Base-by-base conservation (phyloP, 2,888 invertebrate species). In the Xylota segnis region DNA sequence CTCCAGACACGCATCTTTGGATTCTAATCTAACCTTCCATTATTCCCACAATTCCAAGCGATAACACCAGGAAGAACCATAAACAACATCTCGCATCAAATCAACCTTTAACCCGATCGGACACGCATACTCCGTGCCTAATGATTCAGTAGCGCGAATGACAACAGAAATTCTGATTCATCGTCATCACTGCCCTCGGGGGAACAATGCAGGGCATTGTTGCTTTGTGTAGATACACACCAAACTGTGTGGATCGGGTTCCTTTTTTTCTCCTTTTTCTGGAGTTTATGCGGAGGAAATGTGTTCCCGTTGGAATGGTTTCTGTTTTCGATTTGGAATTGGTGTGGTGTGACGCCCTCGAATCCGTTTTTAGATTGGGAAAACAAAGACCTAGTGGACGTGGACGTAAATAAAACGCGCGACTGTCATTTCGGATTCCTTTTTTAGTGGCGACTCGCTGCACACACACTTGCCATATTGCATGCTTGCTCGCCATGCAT, bases 101-200 rank as follows among this genome's bases (percentile, higher is more conserved):
- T 78, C 74, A 83, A 83, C 78, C 76, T 66, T 47, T 81, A 66
- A 76, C 71, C 76, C 71, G 29, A 81, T 45, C 83, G 56, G 63
- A 83, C 68, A 77, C 79, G 74, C 54, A 61, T 70, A 23, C 34
- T 32, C 37, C 23, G 45, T 23, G 70, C 45, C 70, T 70, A 70
- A 70, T 70, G 58, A 58, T 50, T 37, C 58, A 16, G 58, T 43
- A 54, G 54, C n/a, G 23, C 45, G 45, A 29, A 45, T 71, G 65
- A 65, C 70, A 65, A 34, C 37, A 68, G 37, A 56, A 29, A 56
- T 50, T 72, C 71, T 83, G 83, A 83, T 77, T 83, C 83, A 83
- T 71, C 40, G 63, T 63, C 61, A 40, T 52, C 18, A 37, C 32
- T 50, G 29, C 29, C 34, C 14, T 27, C 40, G 27, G 18, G 37